A percentile compares a stretch with the other conserved stretches of the same genome.
These are phyloP conservation scores for Eurytoma californica DNA, from an alignment of 2,888 invertebrate genomes.

Conservation along the genomic window DNA sequence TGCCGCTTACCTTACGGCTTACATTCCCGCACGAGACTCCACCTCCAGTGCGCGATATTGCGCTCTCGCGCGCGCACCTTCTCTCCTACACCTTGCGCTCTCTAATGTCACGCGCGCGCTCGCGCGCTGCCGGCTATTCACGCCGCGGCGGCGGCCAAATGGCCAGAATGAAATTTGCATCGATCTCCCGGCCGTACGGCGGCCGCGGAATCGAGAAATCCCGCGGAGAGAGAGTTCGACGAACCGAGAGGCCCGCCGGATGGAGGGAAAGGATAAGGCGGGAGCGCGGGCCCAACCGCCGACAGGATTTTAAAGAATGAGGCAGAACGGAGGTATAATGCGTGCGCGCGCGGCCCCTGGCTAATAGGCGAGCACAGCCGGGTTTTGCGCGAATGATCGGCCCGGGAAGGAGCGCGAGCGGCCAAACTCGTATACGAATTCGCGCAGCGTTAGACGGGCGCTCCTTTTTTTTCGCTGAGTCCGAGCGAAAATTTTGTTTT, in stretches of 20 bases:
- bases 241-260: conserved; percentile 57
- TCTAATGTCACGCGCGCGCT: conserved; percentile 7
- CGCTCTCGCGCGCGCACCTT: conserved; percentile 20
- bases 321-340: conserved; percentile 1
- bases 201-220: conserved; percentile 55
- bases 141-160: not conserved
- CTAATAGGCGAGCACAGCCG: not conserved
- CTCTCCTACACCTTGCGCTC: conserved; percentile 40
- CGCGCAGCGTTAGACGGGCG: too few relatives aligned
- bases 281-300: conserved; percentile 3
- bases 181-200: conserved; percentile 57
- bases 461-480: too few relatives aligned
- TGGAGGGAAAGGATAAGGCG: conserved; percentile 38
- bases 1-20: conserved; percentile 70
- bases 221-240: conserved; percentile 60
- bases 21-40: conserved; percentile 53
- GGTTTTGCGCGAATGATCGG: not conserved
- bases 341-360: not conserved
- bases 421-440: too few relatives aligned
- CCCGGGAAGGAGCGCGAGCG: not conserved
- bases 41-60: conserved; percentile 46
- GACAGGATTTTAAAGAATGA: conserved; percentile 30
- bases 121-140: not conserved
- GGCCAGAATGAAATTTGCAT: conserved; percentile 61
- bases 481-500: too few relatives aligned